phyloP scores from a whole-genome alignment of 2,113 vertebrate species.

The Ahaetulla prasina region DNA sequence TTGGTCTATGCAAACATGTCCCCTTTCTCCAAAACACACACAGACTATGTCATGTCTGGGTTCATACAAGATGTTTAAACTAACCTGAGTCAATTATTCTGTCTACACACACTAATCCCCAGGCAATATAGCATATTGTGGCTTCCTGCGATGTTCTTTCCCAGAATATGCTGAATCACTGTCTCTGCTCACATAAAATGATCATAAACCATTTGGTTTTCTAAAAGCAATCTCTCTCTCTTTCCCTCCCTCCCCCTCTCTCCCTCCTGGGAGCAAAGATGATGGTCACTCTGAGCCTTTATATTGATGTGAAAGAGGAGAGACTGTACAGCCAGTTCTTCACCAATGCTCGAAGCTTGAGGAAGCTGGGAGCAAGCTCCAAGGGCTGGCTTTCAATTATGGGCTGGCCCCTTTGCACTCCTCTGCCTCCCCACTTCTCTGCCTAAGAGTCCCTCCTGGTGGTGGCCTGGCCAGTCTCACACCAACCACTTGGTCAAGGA shows the following conservation, averaged over 20 bases:
- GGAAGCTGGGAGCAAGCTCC: neutral
- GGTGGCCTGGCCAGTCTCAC: neutral
- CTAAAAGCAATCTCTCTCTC: neutral
- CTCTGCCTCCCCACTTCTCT: neutral
- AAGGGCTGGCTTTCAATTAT: neutral
- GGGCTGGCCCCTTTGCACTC: neutral
- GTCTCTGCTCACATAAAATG: neutral
- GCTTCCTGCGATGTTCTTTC: neutral
- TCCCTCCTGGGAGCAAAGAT: neutral
- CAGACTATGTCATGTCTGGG: neutral
- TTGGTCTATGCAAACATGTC: neutral
- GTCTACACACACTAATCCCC: neutral
- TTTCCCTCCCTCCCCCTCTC: accelerated
- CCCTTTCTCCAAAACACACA: neutral
- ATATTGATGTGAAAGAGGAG: neutral
- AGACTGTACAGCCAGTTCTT: neutral
- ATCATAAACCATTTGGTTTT: neutral
- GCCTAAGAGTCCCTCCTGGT: neutral
- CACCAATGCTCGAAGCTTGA: neutral
- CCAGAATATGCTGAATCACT: neutral
- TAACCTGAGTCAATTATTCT: neutral
- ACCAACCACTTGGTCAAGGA: neutral
- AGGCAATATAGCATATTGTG: neutral
- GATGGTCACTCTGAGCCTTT: neutral
- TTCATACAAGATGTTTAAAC: neutral